Percentiles rank a stretch among this genome's conserved stretches.
phyloP scores from a whole-genome alignment of 1,140 invertebrate genomes.

The Drosophila sproati region DNA sequence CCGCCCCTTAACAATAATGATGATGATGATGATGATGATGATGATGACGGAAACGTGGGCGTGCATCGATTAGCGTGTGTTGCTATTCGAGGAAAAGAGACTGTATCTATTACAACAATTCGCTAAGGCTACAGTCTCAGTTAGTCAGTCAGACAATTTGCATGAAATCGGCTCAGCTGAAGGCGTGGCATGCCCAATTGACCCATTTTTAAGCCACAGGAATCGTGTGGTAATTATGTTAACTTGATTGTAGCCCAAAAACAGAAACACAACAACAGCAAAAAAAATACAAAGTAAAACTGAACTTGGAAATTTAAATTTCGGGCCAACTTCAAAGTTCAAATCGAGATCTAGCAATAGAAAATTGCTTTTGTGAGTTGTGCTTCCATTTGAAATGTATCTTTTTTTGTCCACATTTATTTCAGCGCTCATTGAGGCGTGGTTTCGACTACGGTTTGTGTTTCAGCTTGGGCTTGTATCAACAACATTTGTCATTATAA shows the following conservation, averaged over 20 bases:
- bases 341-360: slow-evolving; percentile 19
- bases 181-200: slow-evolving; percentile 29
- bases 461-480: slow-evolving; percentile 22
- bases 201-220: slow-evolving; percentile 27
- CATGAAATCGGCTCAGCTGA: slow-evolving; percentile 35
- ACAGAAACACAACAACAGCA: background rate
- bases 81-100: slow-evolving; percentile 11
- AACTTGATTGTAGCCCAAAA: background rate
- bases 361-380: slow-evolving; percentile 33
- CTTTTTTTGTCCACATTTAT: background rate
- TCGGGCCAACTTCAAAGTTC: slow-evolving; percentile 15
- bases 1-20: slow-evolving; percentile 16
- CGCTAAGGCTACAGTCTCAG: background rate
- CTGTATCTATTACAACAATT: slow-evolving; percentile 60
- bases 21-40: slow-evolving; percentile 26
- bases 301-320: slow-evolving; percentile 13
- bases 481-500: slow-evolving; percentile 72
- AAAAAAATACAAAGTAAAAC: background rate
- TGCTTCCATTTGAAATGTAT: slow-evolving; percentile 23
- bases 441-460: slow-evolving; percentile 19
- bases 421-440: slow-evolving; percentile 18
- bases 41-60: slow-evolving; percentile 58
- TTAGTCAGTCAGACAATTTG: slow-evolving; percentile 31
- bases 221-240: slow-evolving; percentile 43
- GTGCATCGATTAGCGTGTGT: slow-evolving; percentile 74